These are phyloP conservation scores for Vidua macroura DNA, from an alignment of 2,113 vertebrate species.

Conservation along the genomic window DNA sequence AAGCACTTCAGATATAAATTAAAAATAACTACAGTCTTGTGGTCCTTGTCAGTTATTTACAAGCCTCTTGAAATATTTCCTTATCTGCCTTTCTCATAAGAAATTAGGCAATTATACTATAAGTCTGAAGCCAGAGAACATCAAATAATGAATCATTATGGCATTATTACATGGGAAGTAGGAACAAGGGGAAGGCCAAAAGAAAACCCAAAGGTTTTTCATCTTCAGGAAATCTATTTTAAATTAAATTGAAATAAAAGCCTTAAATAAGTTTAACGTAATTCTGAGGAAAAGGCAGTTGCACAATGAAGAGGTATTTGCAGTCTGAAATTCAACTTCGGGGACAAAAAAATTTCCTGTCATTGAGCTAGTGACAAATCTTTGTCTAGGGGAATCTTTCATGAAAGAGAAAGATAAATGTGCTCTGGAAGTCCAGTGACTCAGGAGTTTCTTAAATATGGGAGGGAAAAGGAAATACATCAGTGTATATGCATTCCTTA, in stretches of 20 bases:
- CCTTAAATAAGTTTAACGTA: not conserved
- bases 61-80: constrained; percentile 48
- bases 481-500: not conserved
- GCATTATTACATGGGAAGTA: not conserved
- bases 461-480: not conserved
- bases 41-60: constrained; percentile 51
- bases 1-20: constrained; percentile 33
- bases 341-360: not conserved
- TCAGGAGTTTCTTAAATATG: not conserved
- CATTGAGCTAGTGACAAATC: not conserved
- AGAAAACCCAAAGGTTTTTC: not conserved
- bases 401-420: not conserved
- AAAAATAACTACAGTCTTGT: constrained; percentile 26
- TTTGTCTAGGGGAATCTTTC: not conserved
- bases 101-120: constrained; percentile 30
- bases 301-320: not conserved
- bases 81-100: constrained; percentile 51
- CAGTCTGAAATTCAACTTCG: not conserved
- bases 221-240: constrained; percentile 24
- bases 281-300: not conserved
- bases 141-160: constrained; percentile 20
- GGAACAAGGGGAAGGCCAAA: not conserved
- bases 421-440: not conserved
- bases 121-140: constrained; percentile 24
- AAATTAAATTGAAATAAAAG: not conserved